Evolutionary conservation across 2,113 vertebrate species (phyloP).

Genomic region (Thalassarche chlororhynchos): DNA sequence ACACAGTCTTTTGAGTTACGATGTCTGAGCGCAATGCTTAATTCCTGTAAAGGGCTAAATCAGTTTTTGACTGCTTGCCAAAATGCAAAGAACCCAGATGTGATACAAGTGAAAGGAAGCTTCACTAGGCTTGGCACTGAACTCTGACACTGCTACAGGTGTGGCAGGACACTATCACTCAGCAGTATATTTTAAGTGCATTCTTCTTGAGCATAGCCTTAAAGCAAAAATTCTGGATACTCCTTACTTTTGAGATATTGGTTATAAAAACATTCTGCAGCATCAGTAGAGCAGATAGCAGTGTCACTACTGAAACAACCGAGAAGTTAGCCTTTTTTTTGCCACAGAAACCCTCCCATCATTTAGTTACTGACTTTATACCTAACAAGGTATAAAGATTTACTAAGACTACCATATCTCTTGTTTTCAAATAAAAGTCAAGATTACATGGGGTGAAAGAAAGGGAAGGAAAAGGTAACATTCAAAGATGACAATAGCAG

Average conservation of each 20-base stretch:
- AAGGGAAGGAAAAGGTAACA: not conserved
- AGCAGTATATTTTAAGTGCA: not conserved
- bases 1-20: conserved; percentile 47
- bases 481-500: not conserved
- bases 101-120: not conserved
- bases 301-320: not conserved
- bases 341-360: not conserved
- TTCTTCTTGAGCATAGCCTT: not conserved
- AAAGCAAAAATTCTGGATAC: not conserved
- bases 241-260: not conserved
- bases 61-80: conserved; percentile 20
- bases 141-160: not conserved
- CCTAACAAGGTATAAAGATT: not conserved
- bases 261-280: not conserved
- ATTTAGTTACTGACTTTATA: not conserved
- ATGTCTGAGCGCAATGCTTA: conserved; percentile 20
- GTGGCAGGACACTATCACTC: not conserved
- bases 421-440: not conserved
- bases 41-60: conserved; percentile 52
- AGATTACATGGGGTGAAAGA: not conserved
- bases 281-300: not conserved
- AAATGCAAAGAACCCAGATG: conserved; percentile 40
- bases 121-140: not conserved
- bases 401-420: not conserved
- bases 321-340: not conserved